phyloP scores from a whole-genome alignment of 1,140 invertebrate genomes.

The Diorhabda carinulata region DNA sequence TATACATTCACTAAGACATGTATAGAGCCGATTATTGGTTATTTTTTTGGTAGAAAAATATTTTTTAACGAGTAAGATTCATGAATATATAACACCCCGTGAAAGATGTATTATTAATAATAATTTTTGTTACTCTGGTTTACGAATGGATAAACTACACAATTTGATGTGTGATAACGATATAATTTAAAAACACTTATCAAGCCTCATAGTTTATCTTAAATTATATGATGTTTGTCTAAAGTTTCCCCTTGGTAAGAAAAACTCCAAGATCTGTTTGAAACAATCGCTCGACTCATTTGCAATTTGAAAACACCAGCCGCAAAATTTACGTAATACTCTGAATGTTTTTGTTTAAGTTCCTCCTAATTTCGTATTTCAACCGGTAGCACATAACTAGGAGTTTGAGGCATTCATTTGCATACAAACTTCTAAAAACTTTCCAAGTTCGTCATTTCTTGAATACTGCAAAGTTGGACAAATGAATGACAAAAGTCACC shows the following conservation, averaged over 20 bases:
- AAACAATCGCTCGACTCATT: neutral
- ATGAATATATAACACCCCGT: too few relatives aligned
- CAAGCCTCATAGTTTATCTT: neutral
- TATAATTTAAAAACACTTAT: neutral
- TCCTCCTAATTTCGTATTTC: constrained; percentile 34
- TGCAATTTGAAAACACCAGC: constrained; percentile 4
- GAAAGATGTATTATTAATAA: too few relatives aligned
- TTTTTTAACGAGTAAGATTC: too few relatives aligned
- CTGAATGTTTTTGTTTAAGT: constrained; percentile 34
- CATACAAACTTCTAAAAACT: constrained; percentile 37
- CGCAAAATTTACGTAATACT: constrained; percentile 15
- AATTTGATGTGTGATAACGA: neutral
- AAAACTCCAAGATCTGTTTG: neutral
- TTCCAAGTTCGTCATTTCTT: neutral
- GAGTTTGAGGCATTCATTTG: constrained; percentile 37
- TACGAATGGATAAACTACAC: too few relatives aligned
- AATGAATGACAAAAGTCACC: too few relatives aligned
- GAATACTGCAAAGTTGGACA: neutral
- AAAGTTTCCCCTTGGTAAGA: neutral
- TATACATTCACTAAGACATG: too few relatives aligned
- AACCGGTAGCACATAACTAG: constrained; percentile 27
- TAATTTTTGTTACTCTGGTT: too few relatives aligned
- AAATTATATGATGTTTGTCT: neutral
- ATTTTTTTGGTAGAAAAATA: too few relatives aligned
- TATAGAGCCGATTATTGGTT: too few relatives aligned